Evolutionary conservation across 2,113 vertebrate genomes (phyloP).

Genomic region (Chaenogobius annularis): DNA sequence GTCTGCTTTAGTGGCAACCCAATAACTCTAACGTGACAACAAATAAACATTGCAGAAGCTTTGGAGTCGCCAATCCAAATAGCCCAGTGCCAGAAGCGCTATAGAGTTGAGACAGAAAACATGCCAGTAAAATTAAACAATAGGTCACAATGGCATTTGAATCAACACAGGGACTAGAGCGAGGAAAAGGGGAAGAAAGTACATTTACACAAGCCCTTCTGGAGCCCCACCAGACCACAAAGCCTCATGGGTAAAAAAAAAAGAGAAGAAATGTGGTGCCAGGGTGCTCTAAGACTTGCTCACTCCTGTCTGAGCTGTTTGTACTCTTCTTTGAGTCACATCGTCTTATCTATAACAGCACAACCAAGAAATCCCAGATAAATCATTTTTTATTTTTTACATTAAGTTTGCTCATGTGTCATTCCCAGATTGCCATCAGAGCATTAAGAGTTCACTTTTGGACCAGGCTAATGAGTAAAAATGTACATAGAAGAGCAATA

Average conservation of each 20-base stretch:
- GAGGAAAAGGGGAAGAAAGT: constrained; percentile 35
- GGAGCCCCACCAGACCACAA: constrained; percentile 63
- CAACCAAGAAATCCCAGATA: constrained; percentile 46
- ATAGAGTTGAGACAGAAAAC: constrained; percentile 60
- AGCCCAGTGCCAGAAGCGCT: constrained; percentile 59
- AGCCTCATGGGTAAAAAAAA: constrained; percentile 54
- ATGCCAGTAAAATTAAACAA: constrained; percentile 70
- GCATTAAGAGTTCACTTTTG: no score
- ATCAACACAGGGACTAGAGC: constrained; percentile 52
- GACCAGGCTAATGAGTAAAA: no score
- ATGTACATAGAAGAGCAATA: no score
- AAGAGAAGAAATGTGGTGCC: constrained; percentile 61
- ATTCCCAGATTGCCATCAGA: no score
- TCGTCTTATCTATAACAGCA: constrained; percentile 41
- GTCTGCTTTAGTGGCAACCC: constrained; percentile 60
- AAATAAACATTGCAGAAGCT: constrained; percentile 72
- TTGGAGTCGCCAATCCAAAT: constrained; percentile 70
- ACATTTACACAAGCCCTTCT: constrained; percentile 58
- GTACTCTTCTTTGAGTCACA: constrained; percentile 48
- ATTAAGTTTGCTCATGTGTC: not conserved
- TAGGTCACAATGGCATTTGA: constrained; percentile 64
- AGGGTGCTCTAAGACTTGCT: constrained; percentile 55
- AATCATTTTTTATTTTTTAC: not conserved
- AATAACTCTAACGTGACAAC: constrained; percentile 74
- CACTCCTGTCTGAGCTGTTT: constrained; percentile 41